A percentile compares a stretch with the other conserved stretches of the same genome.
phyloP scores from a whole-genome alignment of 1,140 invertebrate species.

The Diabrotica undecimpunctata region DNA sequence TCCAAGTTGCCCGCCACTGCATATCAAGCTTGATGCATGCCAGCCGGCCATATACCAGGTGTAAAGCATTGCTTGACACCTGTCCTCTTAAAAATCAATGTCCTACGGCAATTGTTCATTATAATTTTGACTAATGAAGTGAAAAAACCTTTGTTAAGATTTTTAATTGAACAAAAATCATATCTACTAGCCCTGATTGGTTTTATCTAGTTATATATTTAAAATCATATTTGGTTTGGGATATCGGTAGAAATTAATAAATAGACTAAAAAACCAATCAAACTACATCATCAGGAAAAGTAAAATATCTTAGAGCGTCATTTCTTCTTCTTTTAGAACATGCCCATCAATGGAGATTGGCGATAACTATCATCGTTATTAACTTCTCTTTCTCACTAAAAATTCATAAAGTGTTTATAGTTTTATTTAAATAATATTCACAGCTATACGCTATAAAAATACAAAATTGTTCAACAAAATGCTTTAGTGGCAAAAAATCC shows the following conservation, averaged over 20 bases:
- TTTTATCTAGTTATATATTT: neutral
- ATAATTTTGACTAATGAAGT: constrained; percentile 18
- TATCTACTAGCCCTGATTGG: no score
- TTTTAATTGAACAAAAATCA: constrained; percentile 5
- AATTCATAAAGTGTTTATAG: no score
- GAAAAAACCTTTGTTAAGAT: constrained; percentile 4
- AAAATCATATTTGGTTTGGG: neutral
- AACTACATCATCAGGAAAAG: neutral
- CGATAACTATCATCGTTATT: no score
- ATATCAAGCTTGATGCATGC: constrained; percentile 16
- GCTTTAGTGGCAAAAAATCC: no score
- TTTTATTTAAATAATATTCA: no score
- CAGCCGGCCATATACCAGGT: constrained; percentile 30
- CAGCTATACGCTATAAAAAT: no score
- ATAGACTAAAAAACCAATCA: neutral
- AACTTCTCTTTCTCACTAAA: no score
- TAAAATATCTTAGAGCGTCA: neutral
- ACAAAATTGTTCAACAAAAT: no score
- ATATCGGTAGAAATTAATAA: neutral
- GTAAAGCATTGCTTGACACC: constrained; percentile 26
- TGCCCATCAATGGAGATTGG: no score
- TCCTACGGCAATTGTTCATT: constrained; percentile 28
- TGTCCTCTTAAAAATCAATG: constrained; percentile 31
- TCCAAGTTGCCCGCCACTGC: constrained; percentile 19
- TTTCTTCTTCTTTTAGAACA: neutral